Base-by-base conservation (phyloP, 2,888 invertebrate species). In the Drosophila algonquin region DNA sequence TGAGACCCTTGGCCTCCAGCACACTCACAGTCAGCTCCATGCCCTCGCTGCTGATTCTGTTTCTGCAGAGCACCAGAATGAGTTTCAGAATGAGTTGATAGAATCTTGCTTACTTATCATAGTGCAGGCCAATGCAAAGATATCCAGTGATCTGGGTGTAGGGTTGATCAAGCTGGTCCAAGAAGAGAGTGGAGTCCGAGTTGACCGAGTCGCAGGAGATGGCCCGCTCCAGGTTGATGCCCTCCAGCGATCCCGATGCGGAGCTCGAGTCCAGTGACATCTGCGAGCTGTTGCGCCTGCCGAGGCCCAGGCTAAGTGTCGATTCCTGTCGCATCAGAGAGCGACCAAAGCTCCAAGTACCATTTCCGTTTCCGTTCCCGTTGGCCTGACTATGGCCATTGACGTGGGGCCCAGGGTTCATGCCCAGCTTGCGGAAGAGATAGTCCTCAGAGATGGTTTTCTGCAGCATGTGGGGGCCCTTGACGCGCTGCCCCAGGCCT, bases 161-260 rank as follows among this genome's bases (percentile, higher is more conserved):
- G 9, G 95, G 94, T 85, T 94, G 94, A 80, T 96, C 95, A 52
- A 96, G 93, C 87, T 96, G 95, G 55, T 94, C 94, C 30, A 95
- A 93, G 24, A 94, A 94, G 1, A 96, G 95, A 1, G 96, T 96
- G 0, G 96, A 95, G 81, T 96, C 96, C 1, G 96, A 96, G 81
- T 95, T 95, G 27, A 97, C 95, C 55, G 96, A 96, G 85, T 96
- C 96, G 90, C 96, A 96, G 27, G 96, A 96, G 80, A 96, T 93
- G 0, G 96, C 96, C 70, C 96, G 81, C 64, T 92, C 91, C 69
- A 93, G 71, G 40, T 90, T 89, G 21, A 90, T 84, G 64, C 89
- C 88, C 56, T 92, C 92, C 75, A 90, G 56, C 0, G 92, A 92
- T 4, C 90, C 90, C 14, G 78, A 80, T 10, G 78, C 80, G 16